Evolutionary conservation across 2,888 invertebrate species (phyloP).

Genomic region (Octodonta nipae): DNA sequence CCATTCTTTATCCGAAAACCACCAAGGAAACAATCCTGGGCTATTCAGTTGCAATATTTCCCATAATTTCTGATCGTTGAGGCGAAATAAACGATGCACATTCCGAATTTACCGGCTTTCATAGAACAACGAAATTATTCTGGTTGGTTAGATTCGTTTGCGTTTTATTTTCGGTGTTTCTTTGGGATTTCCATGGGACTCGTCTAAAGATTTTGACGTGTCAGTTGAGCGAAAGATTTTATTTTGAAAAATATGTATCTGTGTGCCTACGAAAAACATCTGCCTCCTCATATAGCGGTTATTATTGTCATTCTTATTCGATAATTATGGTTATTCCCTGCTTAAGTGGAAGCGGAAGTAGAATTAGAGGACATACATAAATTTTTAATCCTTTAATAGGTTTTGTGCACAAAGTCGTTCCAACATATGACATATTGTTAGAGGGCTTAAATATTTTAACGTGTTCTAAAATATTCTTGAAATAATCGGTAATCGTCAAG

Average conservation of each 20-base stretch:
- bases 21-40: no score
- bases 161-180: constrained; percentile 21
- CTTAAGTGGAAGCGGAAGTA: constrained; percentile 15
- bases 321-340: no score
- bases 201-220: constrained; percentile 13
- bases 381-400: constrained; percentile 13
- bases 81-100: constrained; percentile 30
- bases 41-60: no score
- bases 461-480: no score
- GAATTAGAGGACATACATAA: constrained; percentile 8
- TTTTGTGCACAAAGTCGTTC: no score
- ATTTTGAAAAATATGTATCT: constrained; percentile 13
- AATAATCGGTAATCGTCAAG: no score
- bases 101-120: constrained; percentile 22
- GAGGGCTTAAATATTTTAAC: no score
- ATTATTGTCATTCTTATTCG: constrained; percentile 13
- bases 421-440: no score
- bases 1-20: no score
- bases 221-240: constrained; percentile 13
- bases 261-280: constrained; percentile 9
- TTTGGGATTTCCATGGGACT: constrained; percentile 12
- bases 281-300: constrained; percentile 11
- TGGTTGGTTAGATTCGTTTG: constrained; percentile 22
- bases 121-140: constrained; percentile 22
- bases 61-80: constrained; percentile 26